Base-by-base conservation (phyloP, 2,888 invertebrate genomes). In the Eulithis testata region DNA sequence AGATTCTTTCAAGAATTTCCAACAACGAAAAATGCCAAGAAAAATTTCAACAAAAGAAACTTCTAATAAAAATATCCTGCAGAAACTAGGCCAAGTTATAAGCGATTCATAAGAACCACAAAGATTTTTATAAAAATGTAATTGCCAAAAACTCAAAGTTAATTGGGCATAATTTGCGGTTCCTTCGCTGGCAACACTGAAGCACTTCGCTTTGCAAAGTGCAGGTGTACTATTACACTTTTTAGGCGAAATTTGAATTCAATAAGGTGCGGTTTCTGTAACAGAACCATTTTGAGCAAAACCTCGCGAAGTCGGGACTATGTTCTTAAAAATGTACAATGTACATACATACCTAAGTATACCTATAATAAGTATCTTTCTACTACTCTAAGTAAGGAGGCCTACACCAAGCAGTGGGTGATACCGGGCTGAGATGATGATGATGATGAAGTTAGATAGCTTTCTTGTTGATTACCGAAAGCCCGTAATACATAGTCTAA, bases 201-300 rank as follows among this genome's bases (percentile, higher is more conserved):
- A 60, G 62, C 64, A 59, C 58, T 62, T 50, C 63, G 51, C 63
- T 52, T 67, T 68, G 61, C 56, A 62, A 73, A 72, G 67, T 72
- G 73, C 73, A 73, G 60, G 67, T 64, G 56, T 70, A 66, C 60
- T 68, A 69, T 71, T 71, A 69, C 72, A 31, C 65, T 65, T 70
- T 69, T 73, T 64, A 66, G 64, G 49, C 50, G 50, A 66, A 60
- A 59, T 21, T 21, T 21, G 31, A 65, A 69, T 60, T 53, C 56
- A 37, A 21, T 69, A 69, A 69, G 59, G 66, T 9, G 40, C 4
- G 2, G 59, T 68, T 65, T 64, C 12, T 12, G 6, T 21, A 11
- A 0, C 51, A 37, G 60, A 52, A 61, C 45, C 14, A 6, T 40
- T 7, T 8, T 40, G 40, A 40, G 40, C 40, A 5, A 31, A 5